These are phyloP conservation scores for Holothuria leucospilota DNA, from an alignment of 53 echinoderm and acorn worm species.

Conservation along the genomic window DNA sequence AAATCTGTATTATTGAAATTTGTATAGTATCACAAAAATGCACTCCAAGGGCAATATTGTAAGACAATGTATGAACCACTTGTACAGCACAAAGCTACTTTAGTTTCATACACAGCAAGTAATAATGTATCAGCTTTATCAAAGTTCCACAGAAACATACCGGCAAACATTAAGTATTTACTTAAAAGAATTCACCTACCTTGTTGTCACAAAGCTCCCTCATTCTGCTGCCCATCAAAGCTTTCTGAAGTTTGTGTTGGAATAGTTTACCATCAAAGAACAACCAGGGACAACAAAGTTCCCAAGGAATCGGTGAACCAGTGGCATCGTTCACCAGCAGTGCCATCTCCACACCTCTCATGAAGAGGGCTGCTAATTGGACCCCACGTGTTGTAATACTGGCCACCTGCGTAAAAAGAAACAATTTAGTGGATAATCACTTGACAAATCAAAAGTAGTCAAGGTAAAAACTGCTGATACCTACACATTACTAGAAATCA, in stretches of 20 bases:
- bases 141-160: neutral
- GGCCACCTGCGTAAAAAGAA: conserved; percentile 63
- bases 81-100: no score
- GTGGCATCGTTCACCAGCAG: conserved; percentile 94
- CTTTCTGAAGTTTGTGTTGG: conserved; percentile 95
- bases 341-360: conserved; percentile 98
- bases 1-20: no score
- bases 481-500: no score
- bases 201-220: conserved; percentile 98
- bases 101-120: no score
- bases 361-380: conserved; percentile 95
- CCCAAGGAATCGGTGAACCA: conserved; percentile 97
- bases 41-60: no score
- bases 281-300: conserved; percentile 98
- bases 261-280: conserved; percentile 99
- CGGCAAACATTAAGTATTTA: neutral
- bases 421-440: neutral
- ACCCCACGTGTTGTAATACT: conserved; percentile 93
- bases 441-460: neutral
- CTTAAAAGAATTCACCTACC: conserved; percentile 43
- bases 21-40: no score
- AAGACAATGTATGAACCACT: no score
- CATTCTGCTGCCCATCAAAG: conserved; percentile 85
- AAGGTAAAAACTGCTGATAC: neutral
- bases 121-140: no score